Evolutionary conservation across 2,888 invertebrate species (phyloP).

Genomic region (Perizoma affinitatum): DNA sequence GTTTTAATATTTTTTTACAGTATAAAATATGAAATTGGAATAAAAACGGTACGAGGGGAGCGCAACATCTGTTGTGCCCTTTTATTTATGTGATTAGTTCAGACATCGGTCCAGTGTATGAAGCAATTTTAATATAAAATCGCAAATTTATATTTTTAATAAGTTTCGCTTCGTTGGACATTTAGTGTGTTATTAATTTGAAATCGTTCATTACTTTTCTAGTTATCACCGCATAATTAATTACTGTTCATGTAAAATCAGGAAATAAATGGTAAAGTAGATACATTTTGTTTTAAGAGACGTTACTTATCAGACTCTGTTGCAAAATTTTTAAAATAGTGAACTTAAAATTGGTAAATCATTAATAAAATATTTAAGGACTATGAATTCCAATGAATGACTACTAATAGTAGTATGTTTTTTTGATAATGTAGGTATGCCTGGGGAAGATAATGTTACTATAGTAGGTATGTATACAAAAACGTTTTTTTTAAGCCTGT

Average conservation of each 20-base stretch:
- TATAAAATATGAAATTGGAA: constrained; percentile 67
- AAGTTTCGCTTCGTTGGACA: constrained; percentile 45
- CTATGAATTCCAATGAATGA: too few species aligned
- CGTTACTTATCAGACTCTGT: too few species aligned
- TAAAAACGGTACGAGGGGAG: constrained; percentile 59
- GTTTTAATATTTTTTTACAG: constrained; percentile 43
- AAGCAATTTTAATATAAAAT: constrained; percentile 71
- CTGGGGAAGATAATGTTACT: too few species aligned
- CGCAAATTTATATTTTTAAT: constrained; percentile 74
- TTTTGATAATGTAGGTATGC: too few species aligned
- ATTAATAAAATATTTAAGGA: too few species aligned
- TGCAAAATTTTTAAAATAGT: too few species aligned
- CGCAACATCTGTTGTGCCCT: constrained; percentile 70
- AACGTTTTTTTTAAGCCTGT: constrained; percentile 3
- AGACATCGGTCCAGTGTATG: constrained; percentile 61
- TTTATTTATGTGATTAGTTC: constrained; percentile 78
- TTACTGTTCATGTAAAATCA: too few species aligned
- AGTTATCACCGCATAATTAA: neutral
- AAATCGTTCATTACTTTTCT: neutral
- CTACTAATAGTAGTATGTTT: too few species aligned
- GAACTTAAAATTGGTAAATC: too few species aligned
- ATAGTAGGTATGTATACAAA: too few species aligned
- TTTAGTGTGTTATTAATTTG: constrained; percentile 24
- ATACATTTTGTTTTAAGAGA: too few species aligned
- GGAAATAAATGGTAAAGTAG: too few species aligned